phyloP scores from a whole-genome alignment of 2,113 vertebrate species.

The Sinocyclocheilus anophthalmus region DNA sequence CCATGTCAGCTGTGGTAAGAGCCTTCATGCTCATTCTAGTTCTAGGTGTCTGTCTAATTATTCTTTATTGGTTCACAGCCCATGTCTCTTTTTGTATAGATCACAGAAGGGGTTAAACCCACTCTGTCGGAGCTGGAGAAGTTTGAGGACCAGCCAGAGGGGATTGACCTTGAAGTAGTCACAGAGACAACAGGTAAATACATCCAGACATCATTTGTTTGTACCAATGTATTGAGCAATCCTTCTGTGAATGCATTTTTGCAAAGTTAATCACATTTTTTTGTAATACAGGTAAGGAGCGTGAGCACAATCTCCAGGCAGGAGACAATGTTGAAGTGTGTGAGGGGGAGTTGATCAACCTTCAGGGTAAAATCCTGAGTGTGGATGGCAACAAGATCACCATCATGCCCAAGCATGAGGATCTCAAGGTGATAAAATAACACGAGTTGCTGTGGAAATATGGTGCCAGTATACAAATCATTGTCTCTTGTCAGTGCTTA shows the following conservation, averaged over 20 bases:
- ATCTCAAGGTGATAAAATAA: constrained; percentile 83
- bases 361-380: constrained; percentile 94
- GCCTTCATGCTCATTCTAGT: accelerated
- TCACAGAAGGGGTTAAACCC: constrained; percentile 94
- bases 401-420: constrained; percentile 96
- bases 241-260: background rate
- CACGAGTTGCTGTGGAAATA: background rate
- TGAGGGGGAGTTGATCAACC: constrained; percentile 93
- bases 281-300: constrained; percentile 83
- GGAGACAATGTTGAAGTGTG: constrained; percentile 97
- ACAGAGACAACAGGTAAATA: constrained; percentile 84
- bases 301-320: constrained; percentile 93
- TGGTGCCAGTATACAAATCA: too few species aligned
- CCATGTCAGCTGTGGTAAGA: constrained; percentile 95
- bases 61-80: background rate
- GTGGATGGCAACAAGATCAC: constrained; percentile 97
- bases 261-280: background rate
- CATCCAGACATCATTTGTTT: background rate
- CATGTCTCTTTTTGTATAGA: constrained; percentile 69
- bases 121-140: constrained; percentile 94
- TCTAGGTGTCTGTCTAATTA: background rate
- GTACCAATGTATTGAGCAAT: background rate
- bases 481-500: background rate
- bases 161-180: constrained; percentile 95
- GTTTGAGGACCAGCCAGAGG: constrained; percentile 95